phyloP scores from a whole-genome alignment of 1,140 invertebrate genomes.

The Rhagoletis zephyria region DNA sequence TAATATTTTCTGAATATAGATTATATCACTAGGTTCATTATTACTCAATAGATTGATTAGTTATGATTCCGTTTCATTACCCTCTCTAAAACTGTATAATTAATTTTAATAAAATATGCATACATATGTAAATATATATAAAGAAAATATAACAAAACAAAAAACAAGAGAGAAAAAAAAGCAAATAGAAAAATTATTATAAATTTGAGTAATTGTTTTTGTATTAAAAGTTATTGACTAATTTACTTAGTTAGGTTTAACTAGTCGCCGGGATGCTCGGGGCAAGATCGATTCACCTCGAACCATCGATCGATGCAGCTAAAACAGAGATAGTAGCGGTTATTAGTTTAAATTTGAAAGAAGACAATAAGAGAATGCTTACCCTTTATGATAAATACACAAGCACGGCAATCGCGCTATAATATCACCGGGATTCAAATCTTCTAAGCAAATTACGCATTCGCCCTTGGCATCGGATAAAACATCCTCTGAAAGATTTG shows the following conservation, averaged over 20 bases:
- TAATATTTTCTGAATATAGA: conserved; percentile 19
- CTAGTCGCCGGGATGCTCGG: conserved; percentile 95
- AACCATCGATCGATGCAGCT: conserved; percentile 98
- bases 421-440: conserved; percentile 92
- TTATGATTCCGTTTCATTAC: conserved; percentile 27
- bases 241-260: conserved; percentile 72
- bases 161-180: conserved; percentile 24
- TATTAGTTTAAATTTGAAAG: neutral
- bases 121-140: neutral
- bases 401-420: conserved; percentile 98
- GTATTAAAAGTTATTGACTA: conserved; percentile 34
- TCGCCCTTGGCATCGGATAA: conserved; percentile 95
- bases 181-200: conserved; percentile 14
- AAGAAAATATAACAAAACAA: neutral
- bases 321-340: conserved; percentile 62
- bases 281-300: conserved; percentile 96
- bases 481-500: conserved; percentile 91
- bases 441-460: conserved; percentile 99
- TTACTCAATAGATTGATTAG: conserved; percentile 40
- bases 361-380: conserved; percentile 66
- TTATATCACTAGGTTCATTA: conserved; percentile 52
- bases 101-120: neutral
- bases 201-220: conserved; percentile 43
- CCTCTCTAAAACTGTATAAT: conserved; percentile 15
- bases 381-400: conserved; percentile 99